A percentile compares a stretch with the other conserved stretches of the same genome.
These are phyloP conservation scores for Ormia ochracea DNA, from an alignment of 2,888 invertebrate genomes.

Conservation along the genomic window DNA sequence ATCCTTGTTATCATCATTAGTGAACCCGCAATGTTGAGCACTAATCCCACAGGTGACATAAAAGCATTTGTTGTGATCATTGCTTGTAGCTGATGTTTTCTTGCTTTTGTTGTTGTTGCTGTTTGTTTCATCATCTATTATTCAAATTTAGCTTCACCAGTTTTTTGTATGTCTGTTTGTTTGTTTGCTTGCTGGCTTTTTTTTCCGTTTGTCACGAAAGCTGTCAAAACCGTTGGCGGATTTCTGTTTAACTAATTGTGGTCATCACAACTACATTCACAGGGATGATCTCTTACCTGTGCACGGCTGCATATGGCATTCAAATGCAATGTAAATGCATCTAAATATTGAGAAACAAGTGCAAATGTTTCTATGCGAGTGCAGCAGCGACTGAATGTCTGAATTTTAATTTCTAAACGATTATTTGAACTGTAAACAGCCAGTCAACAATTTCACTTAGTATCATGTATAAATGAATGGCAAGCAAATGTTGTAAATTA, in stretches of 20 bases:
- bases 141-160: background rate
- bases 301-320: background rate
- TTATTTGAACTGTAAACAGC: constrained; percentile 30
- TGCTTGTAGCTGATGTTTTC: constrained; percentile 23
- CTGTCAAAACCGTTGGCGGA: constrained; percentile 29
- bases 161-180: background rate
- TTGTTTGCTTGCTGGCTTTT: background rate
- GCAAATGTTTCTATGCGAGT: constrained; percentile 3
- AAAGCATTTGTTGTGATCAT: constrained; percentile 33
- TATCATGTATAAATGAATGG: background rate
- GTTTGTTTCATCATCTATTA: constrained; percentile 2
- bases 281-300: background rate
- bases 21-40: background rate
- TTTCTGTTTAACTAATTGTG: constrained; percentile 43
- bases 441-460: background rate
- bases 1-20: constrained; percentile 3
- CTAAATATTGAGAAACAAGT: constrained; percentile 16
- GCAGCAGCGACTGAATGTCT: constrained; percentile 28
- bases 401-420: constrained; percentile 26
- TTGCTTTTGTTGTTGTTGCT: constrained; percentile 15
- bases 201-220: constrained; percentile 4
- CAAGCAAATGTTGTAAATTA: background rate
- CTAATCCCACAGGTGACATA: constrained; percentile 30
- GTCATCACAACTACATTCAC: constrained; percentile 25
- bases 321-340: background rate